Evolutionary conservation across 2,113 vertebrate species (phyloP), one percentile per base, ranked within the genome.

Genomic region (Aspiorhynchus laticeps): DNA sequence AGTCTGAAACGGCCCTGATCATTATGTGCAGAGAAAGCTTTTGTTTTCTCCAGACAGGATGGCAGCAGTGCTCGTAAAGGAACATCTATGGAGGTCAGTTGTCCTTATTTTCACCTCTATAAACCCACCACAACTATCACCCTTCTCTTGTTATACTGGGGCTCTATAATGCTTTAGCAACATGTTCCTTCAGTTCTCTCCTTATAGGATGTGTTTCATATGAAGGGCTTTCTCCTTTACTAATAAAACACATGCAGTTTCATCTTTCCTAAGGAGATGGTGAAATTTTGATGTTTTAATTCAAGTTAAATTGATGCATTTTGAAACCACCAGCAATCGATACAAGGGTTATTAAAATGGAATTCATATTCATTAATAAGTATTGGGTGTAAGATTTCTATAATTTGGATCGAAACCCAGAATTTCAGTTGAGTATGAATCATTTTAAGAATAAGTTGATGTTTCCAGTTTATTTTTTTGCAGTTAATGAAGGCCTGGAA

Each of bases 21-120:
- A 17, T 65, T 0, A 43, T 65, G n/a, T 65, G 36, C 59, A 43
- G 56, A 43, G n/a, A 43, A 21, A 28, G 38, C 56, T 33, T 24
- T 38, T 81, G 56, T 80, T 41, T 38, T 80, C 51, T 56, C 51
- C 48, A 79, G 77, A 79, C 74, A 28, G 74, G 74, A 48, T 48
- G 73, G 73, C 41, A 46, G 41, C 73, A 75, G 73, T 26, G 11
- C 73, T 75, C 0, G 11, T 28, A 24, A 75, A 75, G 24, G n/a
- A 48, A 28, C 41, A n/a, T 75, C 11, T n/a, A 11, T 71, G 8
- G 11, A 26, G 41, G 73, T 75, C 41, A 46, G 38, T 26, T 46
- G 73, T 76, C 41, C 73, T 76, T 5, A 28, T 76, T 46, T 75
- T 76, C n/a, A 75, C 73, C 11, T 26, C 24, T 26, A 75, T 43